A percentile compares a stretch with the other conserved stretches of the same genome.
phyloP scores from a whole-genome alignment of 2,113 vertebrate genomes.

The Mobula hypostoma region DNA sequence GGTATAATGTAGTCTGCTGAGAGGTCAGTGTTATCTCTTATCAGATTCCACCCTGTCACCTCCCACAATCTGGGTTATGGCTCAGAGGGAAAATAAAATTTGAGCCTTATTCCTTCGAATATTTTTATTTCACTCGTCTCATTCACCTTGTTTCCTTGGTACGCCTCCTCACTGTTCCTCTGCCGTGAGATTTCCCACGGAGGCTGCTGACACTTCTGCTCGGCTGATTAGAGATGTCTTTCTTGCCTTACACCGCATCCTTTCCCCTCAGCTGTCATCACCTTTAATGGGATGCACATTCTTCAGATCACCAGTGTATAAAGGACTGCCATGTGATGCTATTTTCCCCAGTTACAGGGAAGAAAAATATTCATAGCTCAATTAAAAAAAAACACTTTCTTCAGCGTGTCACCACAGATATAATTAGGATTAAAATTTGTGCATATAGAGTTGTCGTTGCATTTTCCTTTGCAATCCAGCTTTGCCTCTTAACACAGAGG shows the following conservation, averaged over 20 bases:
- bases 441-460: not conserved
- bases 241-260: not conserved
- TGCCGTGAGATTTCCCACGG: not conserved
- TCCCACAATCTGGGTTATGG: not conserved
- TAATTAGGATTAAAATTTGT: not conserved
- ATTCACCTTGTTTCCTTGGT: not conserved
- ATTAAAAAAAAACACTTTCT: not conserved
- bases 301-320: not conserved
- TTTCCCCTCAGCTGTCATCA: not conserved
- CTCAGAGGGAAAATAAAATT: not conserved
- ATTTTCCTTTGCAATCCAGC: not conserved
- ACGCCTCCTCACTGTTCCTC: not conserved
- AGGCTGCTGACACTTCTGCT: not conserved
- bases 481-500: not conserved
- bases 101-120: not conserved
- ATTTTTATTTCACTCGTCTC: not conserved
- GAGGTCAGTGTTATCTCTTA: no score
- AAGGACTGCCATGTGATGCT: not conserved
- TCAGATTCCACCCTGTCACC: no score
- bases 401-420: not conserved
- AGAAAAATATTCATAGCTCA: not conserved
- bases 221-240: not conserved
- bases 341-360: not conserved
- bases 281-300: not conserved
- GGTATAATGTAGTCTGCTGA: no score